Conservation (phyloP, 2,888 invertebrate species). For the Lithosia quadra region DNA sequence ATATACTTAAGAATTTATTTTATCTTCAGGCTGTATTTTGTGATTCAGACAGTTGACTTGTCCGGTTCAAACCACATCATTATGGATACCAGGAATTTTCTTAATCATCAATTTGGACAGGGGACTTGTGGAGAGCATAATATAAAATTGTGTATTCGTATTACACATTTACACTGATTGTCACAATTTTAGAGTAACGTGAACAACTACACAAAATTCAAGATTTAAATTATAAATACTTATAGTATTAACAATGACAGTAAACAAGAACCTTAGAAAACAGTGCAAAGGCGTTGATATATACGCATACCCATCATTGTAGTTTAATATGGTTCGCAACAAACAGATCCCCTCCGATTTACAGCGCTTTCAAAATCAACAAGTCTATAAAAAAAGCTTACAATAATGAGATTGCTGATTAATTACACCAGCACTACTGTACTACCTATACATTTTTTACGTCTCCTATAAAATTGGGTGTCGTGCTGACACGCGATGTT, state of each 20-base stretch:
- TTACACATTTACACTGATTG: neutral
- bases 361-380: neutral
- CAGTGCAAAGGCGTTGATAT: too few species aligned
- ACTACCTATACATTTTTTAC: too few species aligned
- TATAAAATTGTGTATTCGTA: neutral
- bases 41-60: neutral
- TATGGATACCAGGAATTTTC: conserved; percentile 11
- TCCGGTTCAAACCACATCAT: neutral
- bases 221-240: too few species aligned
- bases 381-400: neutral
- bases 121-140: conserved; percentile 1
- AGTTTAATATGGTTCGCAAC: too few species aligned
- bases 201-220: too few species aligned
- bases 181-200: neutral
- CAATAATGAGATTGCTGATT: neutral
- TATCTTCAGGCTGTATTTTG: neutral
- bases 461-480: too few species aligned
- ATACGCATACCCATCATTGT: neutral
- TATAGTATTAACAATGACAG: too few species aligned
- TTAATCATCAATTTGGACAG: conserved; percentile 4
- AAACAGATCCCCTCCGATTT: neutral
- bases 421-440: neutral
- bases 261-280: neutral
- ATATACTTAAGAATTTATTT: too few species aligned
- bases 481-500: too few species aligned